Evolutionary conservation across 2,797 vertebrate species (phyloP).

Genomic region (Mergus octosetaceus): DNA sequence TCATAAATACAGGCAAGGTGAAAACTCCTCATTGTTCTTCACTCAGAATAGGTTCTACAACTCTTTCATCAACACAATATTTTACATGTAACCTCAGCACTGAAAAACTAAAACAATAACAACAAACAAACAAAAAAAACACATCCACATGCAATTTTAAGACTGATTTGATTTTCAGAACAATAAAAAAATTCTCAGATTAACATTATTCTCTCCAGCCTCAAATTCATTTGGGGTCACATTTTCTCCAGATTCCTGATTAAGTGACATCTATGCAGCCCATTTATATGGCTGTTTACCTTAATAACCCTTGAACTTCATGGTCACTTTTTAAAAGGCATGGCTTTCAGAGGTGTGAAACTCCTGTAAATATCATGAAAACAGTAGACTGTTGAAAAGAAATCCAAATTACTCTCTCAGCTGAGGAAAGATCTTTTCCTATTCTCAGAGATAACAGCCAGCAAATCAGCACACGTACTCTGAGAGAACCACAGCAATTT

Average conservation of each 20-base stretch:
- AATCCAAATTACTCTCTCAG: conserved; percentile 36
- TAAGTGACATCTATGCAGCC: not conserved
- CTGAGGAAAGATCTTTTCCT: conserved; percentile 28
- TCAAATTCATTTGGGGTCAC: not conserved
- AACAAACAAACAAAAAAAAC: too few relatives aligned
- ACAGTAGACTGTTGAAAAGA: not conserved
- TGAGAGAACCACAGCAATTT: not conserved
- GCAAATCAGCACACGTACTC: conserved; percentile 29
- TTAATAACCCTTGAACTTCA: conserved; percentile 16
- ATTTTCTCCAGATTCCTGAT: not conserved
- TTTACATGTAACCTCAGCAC: not conserved
- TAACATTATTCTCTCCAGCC: not conserved
- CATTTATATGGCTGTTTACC: not conserved
- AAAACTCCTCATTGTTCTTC: not conserved
- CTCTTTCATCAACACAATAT: not conserved
- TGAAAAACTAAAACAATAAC: not conserved
- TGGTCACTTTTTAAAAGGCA: not conserved
- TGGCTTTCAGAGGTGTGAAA: not conserved
- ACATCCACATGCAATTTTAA: not conserved
- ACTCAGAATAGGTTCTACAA: not conserved
- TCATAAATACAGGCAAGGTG: not conserved
- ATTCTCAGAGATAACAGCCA: conserved; percentile 25
- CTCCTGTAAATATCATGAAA: not conserved
- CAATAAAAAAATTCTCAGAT: not conserved
- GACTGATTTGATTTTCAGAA: not conserved